A percentile compares a stretch with the other conserved stretches of the same genome.
phyloP scores from a whole-genome alignment of 1,140 invertebrate species.

The Panonychus citri region DNA sequence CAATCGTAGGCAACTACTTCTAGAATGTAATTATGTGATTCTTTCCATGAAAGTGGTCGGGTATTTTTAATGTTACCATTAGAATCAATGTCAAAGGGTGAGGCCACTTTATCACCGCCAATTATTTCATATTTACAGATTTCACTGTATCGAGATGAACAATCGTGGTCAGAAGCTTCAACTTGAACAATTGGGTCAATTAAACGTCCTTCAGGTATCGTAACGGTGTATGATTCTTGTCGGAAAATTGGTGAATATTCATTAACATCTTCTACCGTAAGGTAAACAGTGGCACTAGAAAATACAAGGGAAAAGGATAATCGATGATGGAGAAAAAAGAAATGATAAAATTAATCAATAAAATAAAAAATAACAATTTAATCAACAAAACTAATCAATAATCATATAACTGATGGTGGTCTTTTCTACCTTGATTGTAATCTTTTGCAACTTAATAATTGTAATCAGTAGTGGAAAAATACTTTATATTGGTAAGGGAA shows the following conservation, averaged over 20 bases:
- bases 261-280: constrained; percentile 84
- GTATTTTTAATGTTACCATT: constrained; percentile 72
- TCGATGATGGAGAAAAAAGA: not conserved
- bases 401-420: not conserved
- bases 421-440: too few relatives aligned
- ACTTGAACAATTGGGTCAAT: constrained; percentile 72
- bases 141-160: constrained; percentile 68
- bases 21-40: constrained; percentile 83
- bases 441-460: too few relatives aligned
- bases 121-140: constrained; percentile 83
- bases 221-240: constrained; percentile 52
- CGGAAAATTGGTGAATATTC: constrained; percentile 71
- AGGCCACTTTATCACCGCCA: constrained; percentile 25
- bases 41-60: constrained; percentile 64
- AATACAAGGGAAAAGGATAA: too few relatives aligned
- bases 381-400: not conserved
- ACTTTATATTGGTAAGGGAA: too few relatives aligned
- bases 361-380: not conserved
- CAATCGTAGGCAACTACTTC: constrained; percentile 85
- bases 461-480: too few relatives aligned
- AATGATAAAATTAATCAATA: not conserved
- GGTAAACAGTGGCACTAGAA: constrained; percentile 66
- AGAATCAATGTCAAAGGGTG: constrained; percentile 76
- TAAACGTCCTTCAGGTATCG: constrained; percentile 69
- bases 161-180: constrained; percentile 68